Base-by-base conservation (phyloP, 53 echinoderm and acorn worm genomes). In the Echinometra lucunter region DNA sequence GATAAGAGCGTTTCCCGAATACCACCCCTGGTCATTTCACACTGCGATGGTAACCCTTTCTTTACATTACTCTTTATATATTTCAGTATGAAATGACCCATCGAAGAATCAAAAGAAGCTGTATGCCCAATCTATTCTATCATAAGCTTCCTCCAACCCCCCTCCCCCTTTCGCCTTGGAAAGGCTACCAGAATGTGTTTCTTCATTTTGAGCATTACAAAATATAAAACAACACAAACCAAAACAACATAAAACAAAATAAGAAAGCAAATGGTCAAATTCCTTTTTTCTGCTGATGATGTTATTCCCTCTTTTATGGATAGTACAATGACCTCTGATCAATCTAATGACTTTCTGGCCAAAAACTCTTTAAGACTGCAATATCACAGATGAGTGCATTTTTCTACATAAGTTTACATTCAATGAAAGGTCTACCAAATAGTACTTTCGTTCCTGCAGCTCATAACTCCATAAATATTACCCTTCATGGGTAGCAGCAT, bases 401-500 rank as follows among this genome's bases (percentile, higher is more conserved):
- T n/a, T n/a, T n/a, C n/a, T n/a, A n/a, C n/a, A n/a, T n/a, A 63
- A 63, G 63, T 63, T 63, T 63, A 21, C 7, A 63, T 27, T 63
- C 27, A 27, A 3, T 25, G 63, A 25, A 63, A 63, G 25, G 63
- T 23, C 27, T 63, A 23, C 63, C 25, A 63, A 63, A 25, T 25
- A 72, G 35, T 72, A 13, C 8, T 34, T 35, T 72, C 15, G 7
- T 34, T 34, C 35, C 32, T 35, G 35, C 0, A 15, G 72, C 12
- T 34, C 35, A 32, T 72, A 72, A 16, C 72, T 1, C 38, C 27
- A 27, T 89, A 15, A 95, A 53, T 0, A 53, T 34, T 53, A 25
- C 15, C 47, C 58, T 81, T 32, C 4, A 66, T 16, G 35, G 38
- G 60, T 53, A 82, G 95, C 70, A 94, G 97, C 98, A 80, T 95